Evolutionary conservation across 2,888 invertebrate genomes (phyloP).

Genomic region (Himalopsyche anomala): DNA sequence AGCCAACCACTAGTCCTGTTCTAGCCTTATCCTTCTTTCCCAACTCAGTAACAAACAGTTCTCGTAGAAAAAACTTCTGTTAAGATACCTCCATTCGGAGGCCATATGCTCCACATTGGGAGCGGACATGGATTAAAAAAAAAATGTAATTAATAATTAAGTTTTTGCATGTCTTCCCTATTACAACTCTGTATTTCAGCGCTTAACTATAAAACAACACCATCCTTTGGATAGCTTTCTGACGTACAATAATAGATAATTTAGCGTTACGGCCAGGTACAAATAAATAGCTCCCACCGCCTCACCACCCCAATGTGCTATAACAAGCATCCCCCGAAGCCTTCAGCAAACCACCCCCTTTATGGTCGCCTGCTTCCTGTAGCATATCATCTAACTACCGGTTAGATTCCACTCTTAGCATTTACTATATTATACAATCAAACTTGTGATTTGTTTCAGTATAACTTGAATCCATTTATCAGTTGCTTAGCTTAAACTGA

Average conservation of each 20-base stretch:
- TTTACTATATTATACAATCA: constrained; percentile 42
- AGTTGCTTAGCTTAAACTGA: no score
- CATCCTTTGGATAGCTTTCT: constrained; percentile 37
- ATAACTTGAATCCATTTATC: no score
- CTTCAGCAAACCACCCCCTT: constrained; percentile 46
- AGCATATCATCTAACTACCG: constrained; percentile 60
- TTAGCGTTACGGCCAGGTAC: constrained; percentile 62
- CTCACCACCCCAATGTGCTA: background rate
- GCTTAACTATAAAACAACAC: constrained; percentile 23
- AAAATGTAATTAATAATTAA: no score
- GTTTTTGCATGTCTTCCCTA: background rate
- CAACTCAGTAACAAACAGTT: no score
- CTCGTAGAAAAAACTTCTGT: no score
- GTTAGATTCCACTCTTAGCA: constrained; percentile 54
- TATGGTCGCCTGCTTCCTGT: constrained; percentile 57
- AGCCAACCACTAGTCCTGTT: no score
- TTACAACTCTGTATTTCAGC: background rate
- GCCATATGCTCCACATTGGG: no score
- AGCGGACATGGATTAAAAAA: no score
- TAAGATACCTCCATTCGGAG: no score
- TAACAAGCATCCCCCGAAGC: constrained; percentile 36
- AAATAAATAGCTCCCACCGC: constrained; percentile 58
- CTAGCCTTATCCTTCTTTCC: no score
- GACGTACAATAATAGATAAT: constrained; percentile 60
- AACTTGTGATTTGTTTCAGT: constrained; percentile 3